Evolutionary conservation across 2,797 vertebrate genomes (phyloP).

Genomic region (Merluccius polli): DNA sequence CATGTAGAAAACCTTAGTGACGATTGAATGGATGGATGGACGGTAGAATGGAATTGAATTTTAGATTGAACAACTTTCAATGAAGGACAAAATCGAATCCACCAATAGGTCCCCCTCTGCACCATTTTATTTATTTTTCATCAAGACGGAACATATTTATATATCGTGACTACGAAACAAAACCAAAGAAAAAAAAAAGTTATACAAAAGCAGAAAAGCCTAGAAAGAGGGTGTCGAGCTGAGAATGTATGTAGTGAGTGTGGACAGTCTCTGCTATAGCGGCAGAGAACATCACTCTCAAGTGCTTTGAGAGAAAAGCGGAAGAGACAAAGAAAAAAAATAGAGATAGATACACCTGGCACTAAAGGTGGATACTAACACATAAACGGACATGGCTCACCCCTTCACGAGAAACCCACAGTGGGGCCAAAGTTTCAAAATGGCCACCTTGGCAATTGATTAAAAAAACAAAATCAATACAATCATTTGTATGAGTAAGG

Average conservation of each 20-base stretch:
- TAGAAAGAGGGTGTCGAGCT: slow-evolving; percentile 27
- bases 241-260: slow-evolving; percentile 60
- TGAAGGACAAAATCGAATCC: neutral
- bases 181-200: slow-evolving; percentile 17
- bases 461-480: slow-evolving; percentile 31
- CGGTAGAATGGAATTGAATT: no score
- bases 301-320: slow-evolving; percentile 57
- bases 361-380: neutral
- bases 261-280: slow-evolving; percentile 51
- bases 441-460: neutral
- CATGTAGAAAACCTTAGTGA: neutral
- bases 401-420: slow-evolving; percentile 2
- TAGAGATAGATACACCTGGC: neutral
- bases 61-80: neutral
- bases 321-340: neutral
- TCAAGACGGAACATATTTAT: slow-evolving; percentile 41
- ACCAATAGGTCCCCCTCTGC: neutral
- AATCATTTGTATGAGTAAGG: slow-evolving; percentile 40
- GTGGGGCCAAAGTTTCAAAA: neutral
- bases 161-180: slow-evolving; percentile 51
- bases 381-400: slow-evolving; percentile 36
- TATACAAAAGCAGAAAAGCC: slow-evolving; percentile 47
- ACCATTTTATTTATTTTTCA: neutral
- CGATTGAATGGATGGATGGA: no score
- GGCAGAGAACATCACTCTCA: slow-evolving; percentile 58